Conservation (phyloP, 2,888 invertebrate genomes). For the Polyploca ridens region DNA sequence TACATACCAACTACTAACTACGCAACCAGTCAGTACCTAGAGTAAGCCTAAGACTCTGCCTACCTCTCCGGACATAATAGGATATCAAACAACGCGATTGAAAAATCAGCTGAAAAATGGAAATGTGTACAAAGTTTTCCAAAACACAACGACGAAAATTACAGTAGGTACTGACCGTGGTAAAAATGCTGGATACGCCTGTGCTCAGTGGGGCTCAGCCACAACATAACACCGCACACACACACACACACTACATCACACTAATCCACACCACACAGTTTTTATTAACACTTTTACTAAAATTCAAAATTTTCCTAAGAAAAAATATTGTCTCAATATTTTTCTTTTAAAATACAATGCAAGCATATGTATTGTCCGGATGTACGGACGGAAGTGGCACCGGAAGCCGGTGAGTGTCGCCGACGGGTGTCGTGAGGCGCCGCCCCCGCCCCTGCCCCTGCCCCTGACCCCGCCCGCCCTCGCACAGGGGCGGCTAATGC, state of each 20-base stretch:
- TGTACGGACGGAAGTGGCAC: slow-evolving; percentile 71
- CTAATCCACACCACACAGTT: not conserved
- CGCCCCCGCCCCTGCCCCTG: slow-evolving; percentile 26
- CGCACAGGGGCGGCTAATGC: slow-evolving; percentile 27
- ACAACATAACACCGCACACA: slow-evolving; percentile 57
- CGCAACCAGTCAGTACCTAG: too few relatives aligned
- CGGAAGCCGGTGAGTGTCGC: slow-evolving; percentile 70
- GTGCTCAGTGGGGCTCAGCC: slow-evolving; percentile 69
- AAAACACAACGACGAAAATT: too few relatives aligned
- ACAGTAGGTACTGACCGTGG: slow-evolving; percentile 51
- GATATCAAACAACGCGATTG: too few relatives aligned
- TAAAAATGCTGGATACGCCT: slow-evolving; percentile 72
- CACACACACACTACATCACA: slow-evolving; percentile 18
- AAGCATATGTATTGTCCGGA: slow-evolving; percentile 44
- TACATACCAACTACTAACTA: too few relatives aligned
- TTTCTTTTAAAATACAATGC: not conserved
- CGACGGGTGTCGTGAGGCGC: slow-evolving; percentile 21
- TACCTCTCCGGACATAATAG: too few relatives aligned
- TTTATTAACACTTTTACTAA: not conserved
- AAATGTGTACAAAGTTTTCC: too few relatives aligned
- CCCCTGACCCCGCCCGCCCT: slow-evolving; percentile 21
- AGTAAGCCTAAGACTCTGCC: too few relatives aligned
- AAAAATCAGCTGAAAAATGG: too few relatives aligned
- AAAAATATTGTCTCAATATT: too few relatives aligned
- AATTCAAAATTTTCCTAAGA: not conserved